phyloP scores from a whole-genome alignment of 2,888 invertebrate genomes.

The Pyralis farinalis region DNA sequence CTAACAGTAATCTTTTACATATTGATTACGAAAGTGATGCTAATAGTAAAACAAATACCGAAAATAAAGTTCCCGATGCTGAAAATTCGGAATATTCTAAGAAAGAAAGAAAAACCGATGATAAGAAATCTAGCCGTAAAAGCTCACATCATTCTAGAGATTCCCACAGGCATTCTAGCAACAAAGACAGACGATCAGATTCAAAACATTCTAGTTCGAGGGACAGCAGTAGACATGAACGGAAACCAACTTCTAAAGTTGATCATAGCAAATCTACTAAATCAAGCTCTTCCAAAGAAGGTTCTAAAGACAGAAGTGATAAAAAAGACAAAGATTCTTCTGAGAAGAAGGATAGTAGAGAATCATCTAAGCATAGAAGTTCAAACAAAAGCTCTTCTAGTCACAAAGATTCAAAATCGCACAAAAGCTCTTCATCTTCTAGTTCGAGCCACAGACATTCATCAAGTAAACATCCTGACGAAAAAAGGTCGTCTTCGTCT shows the following conservation, averaged over 20 bases:
- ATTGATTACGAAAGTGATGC: conserved; percentile 74
- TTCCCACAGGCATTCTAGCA: conserved; percentile 59
- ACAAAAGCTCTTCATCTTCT: conserved; percentile 58
- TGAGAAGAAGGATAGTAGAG: conserved; percentile 44
- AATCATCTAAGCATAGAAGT: conserved; percentile 62
- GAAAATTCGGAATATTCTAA: conserved; percentile 57
- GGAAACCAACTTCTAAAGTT: conserved; percentile 45
- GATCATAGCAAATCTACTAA: conserved; percentile 64
- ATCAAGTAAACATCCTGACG: conserved; percentile 58
- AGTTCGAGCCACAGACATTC: conserved; percentile 50
- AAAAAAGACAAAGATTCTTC: conserved; percentile 44
- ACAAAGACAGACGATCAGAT: conserved; percentile 59
- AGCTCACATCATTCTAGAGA: conserved; percentile 67
- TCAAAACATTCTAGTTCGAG: conserved; percentile 62
- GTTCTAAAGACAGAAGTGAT: conserved; percentile 52
- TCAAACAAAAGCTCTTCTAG: conserved; percentile 57
- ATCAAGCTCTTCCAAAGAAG: conserved; percentile 53
- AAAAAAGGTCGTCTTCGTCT: conserved; percentile 49
- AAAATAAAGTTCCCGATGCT: conserved; percentile 47
- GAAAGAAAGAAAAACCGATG: conserved; percentile 54
- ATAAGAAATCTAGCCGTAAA: conserved; percentile 55
- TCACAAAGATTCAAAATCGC: conserved; percentile 56
- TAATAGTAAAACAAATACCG: conserved; percentile 65
- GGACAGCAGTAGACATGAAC: conserved; percentile 58
- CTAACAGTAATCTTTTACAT: conserved; percentile 65